Evolutionary conservation across 2,113 vertebrate genomes (phyloP).

Genomic region (Accipiter virgatus): DNA sequence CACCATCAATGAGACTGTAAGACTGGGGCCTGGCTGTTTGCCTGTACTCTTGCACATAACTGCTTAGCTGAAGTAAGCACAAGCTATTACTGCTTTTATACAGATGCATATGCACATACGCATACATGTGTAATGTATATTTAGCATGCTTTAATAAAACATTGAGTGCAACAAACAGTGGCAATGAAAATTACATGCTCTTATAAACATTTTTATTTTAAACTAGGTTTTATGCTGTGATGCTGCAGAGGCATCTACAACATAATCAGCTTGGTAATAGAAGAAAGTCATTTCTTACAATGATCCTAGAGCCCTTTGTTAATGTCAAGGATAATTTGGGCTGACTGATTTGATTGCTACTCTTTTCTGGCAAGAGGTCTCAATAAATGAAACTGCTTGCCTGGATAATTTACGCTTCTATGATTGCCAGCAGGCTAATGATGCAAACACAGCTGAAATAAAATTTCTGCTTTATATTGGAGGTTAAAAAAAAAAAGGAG

Average conservation of each 20-base stretch:
- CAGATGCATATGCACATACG: fast-evolving
- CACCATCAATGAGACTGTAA: background rate
- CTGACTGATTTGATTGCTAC: slow-evolving; percentile 68
- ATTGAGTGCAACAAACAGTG: slow-evolving; percentile 8
- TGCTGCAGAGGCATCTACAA: background rate
- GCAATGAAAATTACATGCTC: slow-evolving; percentile 41
- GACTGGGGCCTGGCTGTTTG: background rate
- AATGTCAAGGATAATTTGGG: slow-evolving; percentile 66
- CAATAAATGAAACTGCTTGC: slow-evolving; percentile 58
- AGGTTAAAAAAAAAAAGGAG: background rate
- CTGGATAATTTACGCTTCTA: slow-evolving; percentile 63
- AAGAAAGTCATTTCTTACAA: slow-evolving; percentile 59
- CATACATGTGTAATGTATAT: background rate
- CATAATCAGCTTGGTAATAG: slow-evolving; percentile 45
- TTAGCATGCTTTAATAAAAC: slow-evolving; percentile 21
- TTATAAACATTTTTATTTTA: slow-evolving; percentile 29
- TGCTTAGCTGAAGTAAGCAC: background rate
- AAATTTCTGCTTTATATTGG: slow-evolving; percentile 29
- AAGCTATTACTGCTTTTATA: background rate
- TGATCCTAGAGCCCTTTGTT: slow-evolving; percentile 63
- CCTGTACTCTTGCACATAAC: background rate
- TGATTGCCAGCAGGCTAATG: slow-evolving; percentile 66
- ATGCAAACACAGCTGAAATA: slow-evolving; percentile 66
- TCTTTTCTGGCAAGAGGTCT: slow-evolving; percentile 57
- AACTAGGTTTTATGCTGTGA: background rate